A percentile compares a stretch with the other conserved stretches of the same genome.
Conservation (phyloP, 2,888 invertebrate species). For the Tiphia femorata region DNA sequence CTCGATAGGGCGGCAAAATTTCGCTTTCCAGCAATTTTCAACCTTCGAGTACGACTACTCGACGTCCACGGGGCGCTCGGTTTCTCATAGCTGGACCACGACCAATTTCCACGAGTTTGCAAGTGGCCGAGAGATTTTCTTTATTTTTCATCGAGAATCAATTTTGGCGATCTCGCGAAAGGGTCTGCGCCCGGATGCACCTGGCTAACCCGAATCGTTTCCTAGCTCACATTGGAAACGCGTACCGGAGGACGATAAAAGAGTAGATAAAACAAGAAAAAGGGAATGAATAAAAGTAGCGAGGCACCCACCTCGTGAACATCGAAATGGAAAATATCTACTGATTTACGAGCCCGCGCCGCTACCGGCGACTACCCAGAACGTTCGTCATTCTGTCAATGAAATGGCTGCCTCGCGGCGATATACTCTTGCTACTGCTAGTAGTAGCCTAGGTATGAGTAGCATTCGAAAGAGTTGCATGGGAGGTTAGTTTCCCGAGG, state of each 20-base stretch:
- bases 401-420: conserved; percentile 31
- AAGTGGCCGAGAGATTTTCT: no score
- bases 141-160: no score
- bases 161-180: no score
- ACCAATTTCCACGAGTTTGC: no score
- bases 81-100: no score
- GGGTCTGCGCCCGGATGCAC: no score
- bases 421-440: conserved; percentile 38
- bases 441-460: no score
- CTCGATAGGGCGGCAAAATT: not conserved
- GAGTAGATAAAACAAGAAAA: conserved; percentile 25
- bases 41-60: no score
- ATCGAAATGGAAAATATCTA: conserved; percentile 47
- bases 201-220: no score
- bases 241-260: conserved; percentile 43
- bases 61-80: no score
- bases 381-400: conserved; percentile 49
- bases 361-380: conserved; percentile 39
- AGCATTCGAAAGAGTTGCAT: not conserved
- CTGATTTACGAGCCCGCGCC: conserved; percentile 41
- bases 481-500: no score
- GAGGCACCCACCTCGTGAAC: conserved; percentile 32
- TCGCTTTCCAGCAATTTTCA: not conserved
- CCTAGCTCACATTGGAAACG: not conserved
- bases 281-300: conserved; percentile 28